Conservation (phyloP, 2,113 vertebrate species). For the Lucifuga dentata region DNA sequence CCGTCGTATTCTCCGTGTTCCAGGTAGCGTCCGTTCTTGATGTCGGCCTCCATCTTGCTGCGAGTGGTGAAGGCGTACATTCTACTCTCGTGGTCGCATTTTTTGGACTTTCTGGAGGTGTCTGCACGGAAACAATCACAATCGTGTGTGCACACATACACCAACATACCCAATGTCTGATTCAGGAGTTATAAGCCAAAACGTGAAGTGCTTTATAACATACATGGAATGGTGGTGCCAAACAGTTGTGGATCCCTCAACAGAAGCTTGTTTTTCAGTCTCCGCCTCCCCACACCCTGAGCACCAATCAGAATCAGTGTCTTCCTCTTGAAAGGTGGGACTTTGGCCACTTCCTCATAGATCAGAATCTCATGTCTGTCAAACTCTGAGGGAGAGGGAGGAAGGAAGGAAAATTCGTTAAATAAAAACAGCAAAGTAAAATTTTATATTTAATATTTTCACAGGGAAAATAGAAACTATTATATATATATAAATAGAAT, state of each 20-base stretch:
- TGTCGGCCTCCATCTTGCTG: conserved; percentile 93
- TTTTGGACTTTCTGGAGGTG: conserved; percentile 92
- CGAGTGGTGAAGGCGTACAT: conserved; percentile 92
- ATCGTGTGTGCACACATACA: background rate
- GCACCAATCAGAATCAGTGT: conserved; percentile 95
- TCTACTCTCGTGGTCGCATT: conserved; percentile 88
- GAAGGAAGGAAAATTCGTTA: background rate
- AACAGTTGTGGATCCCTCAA: conserved; percentile 90
- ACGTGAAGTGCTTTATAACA: conserved; percentile 14
- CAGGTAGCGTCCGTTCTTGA: conserved; percentile 90
- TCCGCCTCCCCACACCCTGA: conserved; percentile 93
- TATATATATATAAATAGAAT: no score
- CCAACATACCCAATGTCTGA: no score
- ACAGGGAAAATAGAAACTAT: no score
- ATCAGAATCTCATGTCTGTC: conserved; percentile 95
- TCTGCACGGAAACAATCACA: conserved; percentile 76
- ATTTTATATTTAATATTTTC: no score
- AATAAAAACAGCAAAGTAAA: background rate
- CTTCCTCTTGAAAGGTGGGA: conserved; percentile 96
- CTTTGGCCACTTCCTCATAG: conserved; percentile 95
- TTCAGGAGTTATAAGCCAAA: no score
- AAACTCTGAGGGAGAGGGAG: conserved; percentile 86
- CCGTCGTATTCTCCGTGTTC: conserved; percentile 96
- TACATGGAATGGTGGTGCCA: conserved; percentile 94
- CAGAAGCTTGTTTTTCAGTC: conserved; percentile 94